Percentiles rank a stretch among this genome's conserved stretches.
phyloP scores from a whole-genome alignment of 2,888 invertebrate species.

The Drosophila niveifrons region DNA sequence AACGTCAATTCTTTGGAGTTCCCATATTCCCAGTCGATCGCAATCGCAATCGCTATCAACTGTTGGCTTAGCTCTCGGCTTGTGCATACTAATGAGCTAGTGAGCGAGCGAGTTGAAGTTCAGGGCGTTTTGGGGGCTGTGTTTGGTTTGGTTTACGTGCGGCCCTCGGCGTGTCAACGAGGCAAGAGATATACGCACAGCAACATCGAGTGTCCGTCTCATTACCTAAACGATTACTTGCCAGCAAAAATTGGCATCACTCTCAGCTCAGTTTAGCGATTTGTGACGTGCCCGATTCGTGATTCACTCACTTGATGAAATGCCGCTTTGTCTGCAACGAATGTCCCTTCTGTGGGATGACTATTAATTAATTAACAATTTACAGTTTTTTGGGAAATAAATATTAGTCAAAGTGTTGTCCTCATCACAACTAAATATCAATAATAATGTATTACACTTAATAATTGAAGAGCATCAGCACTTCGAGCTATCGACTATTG shows the following conservation, averaged over 20 bases:
- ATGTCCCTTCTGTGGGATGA: background rate
- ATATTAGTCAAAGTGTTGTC: background rate
- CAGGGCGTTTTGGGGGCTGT: slow-evolving; percentile 1
- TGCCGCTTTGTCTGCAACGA: background rate
- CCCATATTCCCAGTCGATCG: slow-evolving; percentile 1
- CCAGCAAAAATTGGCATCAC: background rate
- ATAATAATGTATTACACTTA: background rate
- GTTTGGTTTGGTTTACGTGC: background rate
- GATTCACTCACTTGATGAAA: background rate
- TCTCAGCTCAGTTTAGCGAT: background rate
- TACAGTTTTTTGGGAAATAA: background rate
- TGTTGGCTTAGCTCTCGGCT: background rate
- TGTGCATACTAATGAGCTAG: background rate
- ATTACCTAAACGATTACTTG: background rate
- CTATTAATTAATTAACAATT: too few relatives aligned
- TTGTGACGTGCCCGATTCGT: slow-evolving; percentile 1
- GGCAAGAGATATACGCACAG: background rate
- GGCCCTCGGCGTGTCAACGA: background rate
- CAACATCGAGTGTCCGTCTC: background rate
- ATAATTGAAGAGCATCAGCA: background rate
- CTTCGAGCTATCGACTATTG: background rate
- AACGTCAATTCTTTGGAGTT: background rate
- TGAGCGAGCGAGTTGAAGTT: background rate
- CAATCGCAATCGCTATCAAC: background rate
- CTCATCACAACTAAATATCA: background rate